Evolutionary conservation across 2,888 invertebrate species (phyloP).

Genomic region (Campoletis raptor): DNA sequence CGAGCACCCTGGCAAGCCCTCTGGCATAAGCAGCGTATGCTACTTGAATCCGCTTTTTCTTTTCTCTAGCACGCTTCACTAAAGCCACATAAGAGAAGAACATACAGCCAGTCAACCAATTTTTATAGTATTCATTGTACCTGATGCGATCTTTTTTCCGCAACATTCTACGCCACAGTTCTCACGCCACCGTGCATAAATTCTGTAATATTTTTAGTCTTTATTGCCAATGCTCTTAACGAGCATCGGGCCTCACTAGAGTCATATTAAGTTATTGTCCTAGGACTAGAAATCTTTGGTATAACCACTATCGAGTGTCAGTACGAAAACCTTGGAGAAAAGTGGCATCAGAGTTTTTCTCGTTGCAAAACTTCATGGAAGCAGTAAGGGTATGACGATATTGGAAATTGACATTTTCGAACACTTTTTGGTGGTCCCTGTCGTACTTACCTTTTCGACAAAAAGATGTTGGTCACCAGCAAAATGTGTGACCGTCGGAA

Average conservation of each 20-base stretch:
- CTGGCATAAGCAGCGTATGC: slow-evolving; percentile 63
- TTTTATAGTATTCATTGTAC: slow-evolving; percentile 60
- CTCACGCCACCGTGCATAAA: slow-evolving; percentile 34
- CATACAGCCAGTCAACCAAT: slow-evolving; percentile 52
- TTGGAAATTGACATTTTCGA: no score
- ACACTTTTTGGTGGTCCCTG: no score
- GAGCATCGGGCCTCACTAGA: neutral
- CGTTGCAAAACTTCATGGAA: no score
- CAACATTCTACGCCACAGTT: slow-evolving; percentile 24
- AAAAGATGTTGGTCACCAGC: no score
- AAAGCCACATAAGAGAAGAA: slow-evolving; percentile 58
- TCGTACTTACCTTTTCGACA: no score
- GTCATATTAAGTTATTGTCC: no score
- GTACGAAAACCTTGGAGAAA: neutral
- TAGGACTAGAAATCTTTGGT: no score
- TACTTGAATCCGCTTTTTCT: slow-evolving; percentile 1
- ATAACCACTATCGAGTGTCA: neutral
- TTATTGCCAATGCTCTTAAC: neutral
- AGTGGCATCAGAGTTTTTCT: no score
- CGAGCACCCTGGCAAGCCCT: slow-evolving; percentile 64
- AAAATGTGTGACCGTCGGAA: no score
- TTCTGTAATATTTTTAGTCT: slow-evolving; percentile 16
- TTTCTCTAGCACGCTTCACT: slow-evolving; percentile 42
- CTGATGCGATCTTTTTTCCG: slow-evolving; percentile 13
- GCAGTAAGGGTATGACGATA: no score